A percentile compares a stretch with the other conserved stretches of the same genome.
Evolutionary conservation across 2,113 vertebrate species (phyloP).

Genomic region (Pangasianodon gigas): DNA sequence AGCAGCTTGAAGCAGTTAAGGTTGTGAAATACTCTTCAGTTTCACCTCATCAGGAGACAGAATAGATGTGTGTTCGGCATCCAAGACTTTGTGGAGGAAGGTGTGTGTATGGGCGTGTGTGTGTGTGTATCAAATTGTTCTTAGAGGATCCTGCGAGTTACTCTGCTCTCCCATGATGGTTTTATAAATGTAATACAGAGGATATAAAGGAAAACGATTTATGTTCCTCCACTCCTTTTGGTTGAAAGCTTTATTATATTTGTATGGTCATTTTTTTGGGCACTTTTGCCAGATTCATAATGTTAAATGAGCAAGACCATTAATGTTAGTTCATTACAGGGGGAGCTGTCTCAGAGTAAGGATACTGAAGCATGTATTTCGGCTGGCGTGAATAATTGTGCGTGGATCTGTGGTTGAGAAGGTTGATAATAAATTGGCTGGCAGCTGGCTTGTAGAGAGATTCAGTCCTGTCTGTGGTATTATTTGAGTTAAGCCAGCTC

Average conservation of each 20-base stretch:
- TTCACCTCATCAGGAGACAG: conserved; percentile 56
- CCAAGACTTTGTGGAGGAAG: conserved; percentile 7
- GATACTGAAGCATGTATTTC: conserved; percentile 33
- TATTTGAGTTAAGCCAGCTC: conserved; percentile 53
- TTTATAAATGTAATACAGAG: background rate
- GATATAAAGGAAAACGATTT: background rate
- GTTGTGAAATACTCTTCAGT: conserved; percentile 42
- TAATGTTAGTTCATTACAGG: conserved; percentile 32
- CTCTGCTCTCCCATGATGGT: background rate
- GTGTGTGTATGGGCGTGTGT: conserved; percentile 29
- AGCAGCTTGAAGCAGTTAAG: conserved; percentile 57
- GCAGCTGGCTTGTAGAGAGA: conserved; percentile 56
- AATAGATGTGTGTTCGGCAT: conserved; percentile 46
- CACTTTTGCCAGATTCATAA: conserved; percentile 6
- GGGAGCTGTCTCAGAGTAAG: conserved; percentile 9
- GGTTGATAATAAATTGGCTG: conserved; percentile 59
- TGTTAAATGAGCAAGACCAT: conserved; percentile 23
- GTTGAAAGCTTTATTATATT: conserved; percentile 6
- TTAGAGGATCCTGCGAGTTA: background rate
- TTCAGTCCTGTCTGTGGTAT: conserved; percentile 50
- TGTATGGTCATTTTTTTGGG: background rate
- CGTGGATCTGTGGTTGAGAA: conserved; percentile 43
- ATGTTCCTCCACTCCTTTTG: background rate
- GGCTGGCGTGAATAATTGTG: conserved; percentile 38
- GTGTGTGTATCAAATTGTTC: background rate